A percentile compares a stretch with the other conserved stretches of the same genome.
phyloP scores from a whole-genome alignment of 2,113 vertebrate genomes.

The Casuarius casuarius region DNA sequence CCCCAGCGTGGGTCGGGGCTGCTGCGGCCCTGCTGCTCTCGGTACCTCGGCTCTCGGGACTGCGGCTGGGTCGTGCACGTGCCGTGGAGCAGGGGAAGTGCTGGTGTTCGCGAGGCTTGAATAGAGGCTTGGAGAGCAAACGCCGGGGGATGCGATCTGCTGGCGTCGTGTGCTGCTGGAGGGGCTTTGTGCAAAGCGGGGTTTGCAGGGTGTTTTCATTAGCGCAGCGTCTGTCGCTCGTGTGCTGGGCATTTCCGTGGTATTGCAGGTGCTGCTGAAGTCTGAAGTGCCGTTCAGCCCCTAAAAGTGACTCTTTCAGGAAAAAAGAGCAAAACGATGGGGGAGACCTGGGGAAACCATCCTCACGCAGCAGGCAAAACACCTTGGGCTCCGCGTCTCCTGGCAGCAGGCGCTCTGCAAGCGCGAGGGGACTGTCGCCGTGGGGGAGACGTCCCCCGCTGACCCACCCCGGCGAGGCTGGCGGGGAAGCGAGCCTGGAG shows the following conservation, averaged over 20 bases:
- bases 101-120: background rate
- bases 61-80: background rate
- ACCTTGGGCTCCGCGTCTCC: background rate
- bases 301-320: background rate
- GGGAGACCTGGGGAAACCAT: background rate
- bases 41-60: background rate
- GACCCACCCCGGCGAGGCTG: accelerated
- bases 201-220: background rate
- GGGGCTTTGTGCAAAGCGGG: background rate
- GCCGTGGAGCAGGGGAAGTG: background rate
- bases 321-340: no score
- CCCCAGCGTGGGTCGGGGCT: background rate
- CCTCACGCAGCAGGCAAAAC: background rate
- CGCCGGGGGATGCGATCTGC: background rate
- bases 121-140: no score
- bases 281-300: background rate
- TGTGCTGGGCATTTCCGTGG: background rate
- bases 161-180: background rate
- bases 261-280: background rate
- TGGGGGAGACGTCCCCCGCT: accelerated
- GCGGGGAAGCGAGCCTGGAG: background rate
- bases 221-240: background rate
- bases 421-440: background rate
- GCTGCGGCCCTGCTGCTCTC: background rate
- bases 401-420: background rate